A percentile compares a stretch with the other conserved stretches of the same genome.
Conservation (phyloP, 2,113 vertebrate genomes). For the Ageneiosus marmoratus region DNA sequence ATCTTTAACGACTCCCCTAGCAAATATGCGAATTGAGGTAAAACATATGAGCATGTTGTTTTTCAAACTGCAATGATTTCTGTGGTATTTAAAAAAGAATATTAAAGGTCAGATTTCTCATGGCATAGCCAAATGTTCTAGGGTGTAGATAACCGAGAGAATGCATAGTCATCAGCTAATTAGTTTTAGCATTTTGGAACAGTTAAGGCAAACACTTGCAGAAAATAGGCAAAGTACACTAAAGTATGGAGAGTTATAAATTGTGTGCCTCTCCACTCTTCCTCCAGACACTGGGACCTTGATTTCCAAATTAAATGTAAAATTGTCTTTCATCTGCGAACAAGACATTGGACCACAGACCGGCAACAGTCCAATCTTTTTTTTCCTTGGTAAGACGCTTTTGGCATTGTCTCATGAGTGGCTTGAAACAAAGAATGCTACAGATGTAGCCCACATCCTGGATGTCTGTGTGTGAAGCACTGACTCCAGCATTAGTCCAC, state of each 20-base stretch:
- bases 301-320: no score
- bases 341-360: no score
- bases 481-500: no score
- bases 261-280: no score
- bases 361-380: no score
- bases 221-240: neutral
- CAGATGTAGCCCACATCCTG: no score
- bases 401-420: no score
- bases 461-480: no score
- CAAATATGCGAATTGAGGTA: neutral
- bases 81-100: neutral
- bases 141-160: neutral
- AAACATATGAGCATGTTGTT: neutral
- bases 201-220: constrained; percentile 1
- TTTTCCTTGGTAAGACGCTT: no score
- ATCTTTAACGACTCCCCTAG: neutral
- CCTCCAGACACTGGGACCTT: no score
- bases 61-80: neutral
- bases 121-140: neutral
- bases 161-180: constrained; percentile 3
- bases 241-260: neutral
- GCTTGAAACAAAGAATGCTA: no score
- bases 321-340: no score
- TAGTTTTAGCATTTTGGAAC: neutral
- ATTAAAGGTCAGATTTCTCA: neutral